Evolutionary conservation across 2,888 invertebrate genomes (phyloP), one percentile per base, ranked within the genome.

Genomic region (Rotaria macrura): DNA sequence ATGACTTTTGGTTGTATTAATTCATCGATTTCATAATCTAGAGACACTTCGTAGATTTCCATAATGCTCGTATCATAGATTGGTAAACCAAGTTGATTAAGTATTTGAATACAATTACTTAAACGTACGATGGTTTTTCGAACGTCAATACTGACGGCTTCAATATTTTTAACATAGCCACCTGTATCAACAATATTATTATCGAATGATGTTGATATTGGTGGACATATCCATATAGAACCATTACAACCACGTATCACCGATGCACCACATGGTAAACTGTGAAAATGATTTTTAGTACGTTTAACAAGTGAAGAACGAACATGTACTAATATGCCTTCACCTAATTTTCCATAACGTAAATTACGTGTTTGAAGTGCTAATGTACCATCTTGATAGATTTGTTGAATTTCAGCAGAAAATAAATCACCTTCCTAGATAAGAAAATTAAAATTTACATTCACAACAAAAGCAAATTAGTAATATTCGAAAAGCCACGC

Each of bases 191-290:
- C 1, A 93, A 93, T 89, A 95, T 95, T 34, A 95, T 95, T 34
- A 91, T 92, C 6, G 90, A 89, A 83, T 89, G 88, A 65, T 89
- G 89, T 1, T 23, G 84, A 47, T 84, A 14, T 20, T 34, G 84
- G 34, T 87, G 87, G 57, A 87, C 87, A 83, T 92, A 98, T 94
- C 96, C 97, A 99, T 87, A 99, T 94, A 89, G 94, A 96, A 0
- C 99, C 99, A 91, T 98, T 97, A 90, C 96, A 96, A 14, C 98
- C 98, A 43, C 99, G 93, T 87, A 99, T 96, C 40, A 98, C 92
- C 87, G 95, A 95, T 0, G 95, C 95, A 0, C 97, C 97, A 90
- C 95, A 95, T 0, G 95, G 94, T 85, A 99, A 92, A 91, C 95
- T 95, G 90, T 98, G 97, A 89, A 97, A 97, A 91, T 98, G 97